These are phyloP conservation scores for Pararge aegeria DNA, from an alignment of 1,140 invertebrate species.

Conservation along the genomic window DNA sequence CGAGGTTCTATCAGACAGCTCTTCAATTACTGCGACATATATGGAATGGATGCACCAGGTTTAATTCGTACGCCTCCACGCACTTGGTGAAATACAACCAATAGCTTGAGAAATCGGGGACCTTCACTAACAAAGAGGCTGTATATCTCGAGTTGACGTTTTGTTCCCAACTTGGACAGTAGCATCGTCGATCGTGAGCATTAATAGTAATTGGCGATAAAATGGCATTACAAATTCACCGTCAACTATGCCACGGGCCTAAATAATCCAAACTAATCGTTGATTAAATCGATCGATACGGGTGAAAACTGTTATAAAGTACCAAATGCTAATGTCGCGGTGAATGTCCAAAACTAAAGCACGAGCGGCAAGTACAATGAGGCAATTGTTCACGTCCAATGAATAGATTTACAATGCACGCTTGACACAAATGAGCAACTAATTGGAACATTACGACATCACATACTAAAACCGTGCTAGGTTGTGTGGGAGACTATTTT, in stretches of 20 bases:
- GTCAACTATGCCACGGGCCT: constrained; percentile 5
- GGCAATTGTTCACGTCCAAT: constrained; percentile 67
- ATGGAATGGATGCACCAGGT: background rate
- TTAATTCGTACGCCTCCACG: background rate
- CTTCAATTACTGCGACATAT: background rate
- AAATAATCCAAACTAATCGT: constrained; percentile 8
- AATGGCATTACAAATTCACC: background rate
- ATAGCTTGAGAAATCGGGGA: background rate
- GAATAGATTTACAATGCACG: constrained; percentile 70
- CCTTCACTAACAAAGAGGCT: background rate
- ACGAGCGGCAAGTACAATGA: constrained; percentile 59
- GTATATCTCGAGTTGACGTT: background rate
- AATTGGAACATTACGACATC: constrained; percentile 74
- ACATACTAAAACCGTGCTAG: constrained; percentile 52
- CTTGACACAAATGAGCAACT: constrained; percentile 75
- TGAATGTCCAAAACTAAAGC: constrained; percentile 60
- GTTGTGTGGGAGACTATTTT: constrained; percentile 51
- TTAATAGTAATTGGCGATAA: constrained; percentile 8
- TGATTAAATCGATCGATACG: constrained; percentile 12
- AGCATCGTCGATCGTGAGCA: background rate
- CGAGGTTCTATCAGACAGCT: background rate
- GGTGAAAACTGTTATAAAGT: constrained; percentile 24
- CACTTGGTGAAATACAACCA: background rate
- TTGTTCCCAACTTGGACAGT: background rate
- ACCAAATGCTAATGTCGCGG: constrained; percentile 31